phyloP scores from a whole-genome alignment of 2,888 invertebrate genomes.

The Fragum sueziense region DNA sequence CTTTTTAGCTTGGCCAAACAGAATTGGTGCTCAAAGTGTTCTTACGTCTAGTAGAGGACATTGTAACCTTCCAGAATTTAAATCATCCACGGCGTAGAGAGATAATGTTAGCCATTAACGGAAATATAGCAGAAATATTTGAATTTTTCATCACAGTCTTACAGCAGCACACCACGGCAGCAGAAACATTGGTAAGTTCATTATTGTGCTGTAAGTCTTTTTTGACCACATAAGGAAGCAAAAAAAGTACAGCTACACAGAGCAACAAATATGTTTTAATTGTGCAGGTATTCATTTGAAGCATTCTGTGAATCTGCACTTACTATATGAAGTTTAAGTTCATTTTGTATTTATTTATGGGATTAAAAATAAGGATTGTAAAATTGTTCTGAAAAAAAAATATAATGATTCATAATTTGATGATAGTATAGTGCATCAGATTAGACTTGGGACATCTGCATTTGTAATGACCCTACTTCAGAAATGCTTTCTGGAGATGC shows the following conservation, averaged over 20 bases:
- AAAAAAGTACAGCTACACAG: neutral
- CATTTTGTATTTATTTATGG: too few species aligned
- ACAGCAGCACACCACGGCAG: conserved; percentile 53
- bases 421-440: too few species aligned
- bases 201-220: neutral
- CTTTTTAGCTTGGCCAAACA: conserved; percentile 87
- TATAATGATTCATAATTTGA: too few species aligned
- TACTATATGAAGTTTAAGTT: too few species aligned
- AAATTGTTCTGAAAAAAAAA: too few species aligned
- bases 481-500: too few species aligned
- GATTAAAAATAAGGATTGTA: too few species aligned
- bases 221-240: neutral
- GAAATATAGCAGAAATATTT: conserved; percentile 94
- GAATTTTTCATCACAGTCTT: conserved; percentile 82
- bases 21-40: conserved; percentile 95
- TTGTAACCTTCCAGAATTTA: conserved; percentile 91
- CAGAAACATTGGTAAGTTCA: conserved; percentile 30
- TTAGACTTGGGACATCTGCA: too few species aligned
- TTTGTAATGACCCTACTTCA: too few species aligned
- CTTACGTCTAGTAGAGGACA: conserved; percentile 95
- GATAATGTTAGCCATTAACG: conserved; percentile 92
- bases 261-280: neutral
- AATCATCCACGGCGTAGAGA: conserved; percentile 94
- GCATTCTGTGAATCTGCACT: too few species aligned
- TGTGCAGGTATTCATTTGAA: too few species aligned